Evolutionary conservation across 2,888 invertebrate species (phyloP).

Genomic region (Meganola albula): DNA sequence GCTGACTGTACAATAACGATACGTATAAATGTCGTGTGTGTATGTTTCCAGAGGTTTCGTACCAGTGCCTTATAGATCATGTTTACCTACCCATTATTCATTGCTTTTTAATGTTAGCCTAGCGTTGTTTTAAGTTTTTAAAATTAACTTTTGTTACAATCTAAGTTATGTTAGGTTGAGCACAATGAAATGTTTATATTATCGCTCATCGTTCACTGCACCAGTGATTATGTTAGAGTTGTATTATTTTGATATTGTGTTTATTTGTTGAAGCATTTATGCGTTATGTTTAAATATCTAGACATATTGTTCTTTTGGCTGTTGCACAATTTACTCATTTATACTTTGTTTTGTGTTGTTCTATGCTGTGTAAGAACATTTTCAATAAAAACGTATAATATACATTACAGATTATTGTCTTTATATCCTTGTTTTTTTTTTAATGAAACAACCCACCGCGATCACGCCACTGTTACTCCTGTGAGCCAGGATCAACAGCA

Average conservation of each 20-base stretch:
- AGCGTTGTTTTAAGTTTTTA: constrained; percentile 21
- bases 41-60: constrained; percentile 33
- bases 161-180: constrained; percentile 26
- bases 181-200: constrained; percentile 20
- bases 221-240: constrained; percentile 25
- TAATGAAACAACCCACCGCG: neutral
- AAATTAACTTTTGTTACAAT: constrained; percentile 18
- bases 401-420: constrained; percentile 7
- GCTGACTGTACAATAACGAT: too few species aligned
- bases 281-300: constrained; percentile 25
- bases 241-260: constrained; percentile 20
- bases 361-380: constrained; percentile 56
- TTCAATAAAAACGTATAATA: constrained; percentile 36
- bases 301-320: constrained; percentile 46
- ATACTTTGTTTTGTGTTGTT: constrained; percentile 45
- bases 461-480: too few species aligned
- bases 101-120: constrained; percentile 14
- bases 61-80: constrained; percentile 50
- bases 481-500: too few species aligned
- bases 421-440: constrained; percentile 13
- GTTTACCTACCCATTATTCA: constrained; percentile 24
- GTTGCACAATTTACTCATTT: constrained; percentile 60
- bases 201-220: constrained; percentile 22
- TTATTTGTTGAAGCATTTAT: constrained; percentile 45
- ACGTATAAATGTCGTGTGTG: too few species aligned